These are phyloP conservation scores for Ecdyonurus torrentis DNA, from an alignment of 2,888 invertebrate species.

Conservation along the genomic window DNA sequence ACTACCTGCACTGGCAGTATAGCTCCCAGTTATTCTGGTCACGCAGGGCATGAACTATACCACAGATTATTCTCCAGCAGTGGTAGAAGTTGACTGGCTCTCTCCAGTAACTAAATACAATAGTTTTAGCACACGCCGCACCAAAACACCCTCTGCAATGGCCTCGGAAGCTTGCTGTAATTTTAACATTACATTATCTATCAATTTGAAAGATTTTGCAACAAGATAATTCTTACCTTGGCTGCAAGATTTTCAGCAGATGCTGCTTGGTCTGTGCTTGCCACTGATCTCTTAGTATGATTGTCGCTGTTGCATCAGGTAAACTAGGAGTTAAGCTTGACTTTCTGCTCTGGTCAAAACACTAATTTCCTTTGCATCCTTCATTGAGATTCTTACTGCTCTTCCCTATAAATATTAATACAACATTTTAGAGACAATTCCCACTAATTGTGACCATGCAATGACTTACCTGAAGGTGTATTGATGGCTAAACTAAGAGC, in stretches of 20 bases:
- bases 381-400: slow-evolving; percentile 21
- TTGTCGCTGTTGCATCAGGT: slow-evolving; percentile 71
- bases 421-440: too few relatives aligned
- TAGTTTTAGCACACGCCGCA: slow-evolving; percentile 54
- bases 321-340: slow-evolving; percentile 91
- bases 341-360: slow-evolving; percentile 66
- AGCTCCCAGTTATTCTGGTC: slow-evolving; percentile 22
- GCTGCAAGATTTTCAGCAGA: slow-evolving; percentile 84
- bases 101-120: slow-evolving; percentile 33
- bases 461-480: slow-evolving; percentile 10
- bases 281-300: slow-evolving; percentile 48
- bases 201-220: too few relatives aligned
- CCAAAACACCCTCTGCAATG: slow-evolving; percentile 67
- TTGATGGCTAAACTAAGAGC: slow-evolving; percentile 16
- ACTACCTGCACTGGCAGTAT: slow-evolving; percentile 34
- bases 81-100: slow-evolving; percentile 11
- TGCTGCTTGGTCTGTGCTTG: slow-evolving; percentile 89
- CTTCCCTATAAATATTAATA: slow-evolving; percentile 31
- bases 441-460: too few relatives aligned
- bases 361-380: slow-evolving; percentile 32
- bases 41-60: slow-evolving; percentile 39
- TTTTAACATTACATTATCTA: slow-evolving; percentile 2
- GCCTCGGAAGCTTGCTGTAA: slow-evolving; percentile 66
- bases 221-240: slow-evolving; percentile 38
- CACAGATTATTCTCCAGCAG: slow-evolving; percentile 30